Conservation (phyloP, 2,888 invertebrate species). For the Meiosimyza decipiens region DNA sequence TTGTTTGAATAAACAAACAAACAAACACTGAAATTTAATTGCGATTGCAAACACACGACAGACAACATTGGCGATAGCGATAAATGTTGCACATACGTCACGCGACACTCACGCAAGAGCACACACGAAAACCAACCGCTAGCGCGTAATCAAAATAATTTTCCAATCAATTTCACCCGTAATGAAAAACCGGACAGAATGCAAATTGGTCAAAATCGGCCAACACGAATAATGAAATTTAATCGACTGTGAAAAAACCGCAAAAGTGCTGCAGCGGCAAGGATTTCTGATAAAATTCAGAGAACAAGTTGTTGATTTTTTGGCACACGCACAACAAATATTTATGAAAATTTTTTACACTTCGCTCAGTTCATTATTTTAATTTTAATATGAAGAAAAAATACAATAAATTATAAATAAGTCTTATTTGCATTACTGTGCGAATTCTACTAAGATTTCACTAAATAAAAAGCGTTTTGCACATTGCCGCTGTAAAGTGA, state of each 20-base stretch:
- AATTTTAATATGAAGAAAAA: neutral
- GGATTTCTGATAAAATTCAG: neutral
- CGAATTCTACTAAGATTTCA: neutral
- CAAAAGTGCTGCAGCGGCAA: neutral
- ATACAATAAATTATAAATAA: neutral
- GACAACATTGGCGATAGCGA: neutral
- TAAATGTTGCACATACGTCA: constrained; percentile 32
- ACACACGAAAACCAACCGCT: constrained; percentile 35
- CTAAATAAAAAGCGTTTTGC: neutral
- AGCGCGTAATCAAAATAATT: constrained; percentile 44
- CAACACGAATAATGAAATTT: constrained; percentile 30
- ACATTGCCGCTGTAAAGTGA: constrained; percentile 12
- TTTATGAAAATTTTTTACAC: constrained; percentile 3
- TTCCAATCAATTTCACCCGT: constrained; percentile 54
- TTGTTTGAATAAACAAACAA: constrained; percentile 22
- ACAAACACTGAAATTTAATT: constrained; percentile 16
- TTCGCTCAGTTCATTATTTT: constrained; percentile 11
- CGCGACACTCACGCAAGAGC: constrained; percentile 10
- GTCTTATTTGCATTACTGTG: neutral
- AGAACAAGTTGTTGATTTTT: neutral
- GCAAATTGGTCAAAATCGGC: constrained; percentile 19
- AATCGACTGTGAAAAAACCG: constrained; percentile 41
- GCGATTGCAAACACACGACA: neutral
- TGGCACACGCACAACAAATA: neutral
- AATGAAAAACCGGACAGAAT: constrained; percentile 21